These are phyloP conservation scores for Acanthosepion pharaonis DNA, from an alignment of 2,888 invertebrate species.

Conservation along the genomic window DNA sequence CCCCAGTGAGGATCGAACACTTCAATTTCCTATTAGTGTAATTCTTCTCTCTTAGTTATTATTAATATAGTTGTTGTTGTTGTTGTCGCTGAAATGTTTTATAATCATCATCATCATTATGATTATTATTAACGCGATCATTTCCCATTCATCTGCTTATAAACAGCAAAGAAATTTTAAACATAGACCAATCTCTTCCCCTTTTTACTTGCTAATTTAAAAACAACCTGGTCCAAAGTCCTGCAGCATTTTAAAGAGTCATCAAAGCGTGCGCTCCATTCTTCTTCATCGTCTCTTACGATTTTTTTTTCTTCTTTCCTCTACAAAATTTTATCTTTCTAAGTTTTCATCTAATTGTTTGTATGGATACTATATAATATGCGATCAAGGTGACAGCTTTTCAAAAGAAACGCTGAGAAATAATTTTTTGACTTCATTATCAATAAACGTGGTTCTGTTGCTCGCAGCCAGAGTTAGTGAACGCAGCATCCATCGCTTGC, in stretches of 20 bases:
- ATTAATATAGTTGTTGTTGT: too few species aligned
- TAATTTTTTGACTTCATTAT: background rate
- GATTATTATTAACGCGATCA: too few species aligned
- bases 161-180: background rate
- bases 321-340: background rate
- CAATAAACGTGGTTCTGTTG: background rate
- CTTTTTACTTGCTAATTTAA: background rate
- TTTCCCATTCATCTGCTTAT: background rate
- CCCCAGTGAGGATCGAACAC: too few species aligned
- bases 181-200: background rate
- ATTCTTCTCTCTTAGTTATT: too few species aligned
- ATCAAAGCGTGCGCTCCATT: background rate
- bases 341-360: constrained; percentile 33
- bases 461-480: background rate
- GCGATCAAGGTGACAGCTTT: constrained; percentile 33
- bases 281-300: background rate
- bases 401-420: background rate
- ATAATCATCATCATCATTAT: too few species aligned
- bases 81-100: too few species aligned
- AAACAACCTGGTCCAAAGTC: background rate
- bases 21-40: too few species aligned
- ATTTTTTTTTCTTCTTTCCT: background rate
- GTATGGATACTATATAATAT: background rate
- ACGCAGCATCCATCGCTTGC: background rate
- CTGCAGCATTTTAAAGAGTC: background rate